phyloP scores from a whole-genome alignment of 1,140 invertebrate genomes.

The Linepithema humile region DNA sequence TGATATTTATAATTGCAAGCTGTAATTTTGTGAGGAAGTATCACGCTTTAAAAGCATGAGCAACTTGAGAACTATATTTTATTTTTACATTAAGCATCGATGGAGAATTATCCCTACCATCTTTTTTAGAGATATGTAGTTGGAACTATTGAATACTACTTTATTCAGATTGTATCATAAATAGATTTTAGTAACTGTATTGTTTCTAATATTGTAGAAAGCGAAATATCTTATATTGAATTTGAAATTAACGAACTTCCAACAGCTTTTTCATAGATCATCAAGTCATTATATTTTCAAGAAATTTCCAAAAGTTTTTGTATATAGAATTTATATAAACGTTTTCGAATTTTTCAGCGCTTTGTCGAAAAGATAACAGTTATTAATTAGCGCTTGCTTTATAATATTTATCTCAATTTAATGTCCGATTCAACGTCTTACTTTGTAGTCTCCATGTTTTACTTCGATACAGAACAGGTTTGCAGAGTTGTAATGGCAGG shows the following conservation, averaged over 20 bases:
- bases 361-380: too few species aligned
- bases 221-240: background rate
- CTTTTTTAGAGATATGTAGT: background rate
- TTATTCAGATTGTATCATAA: background rate
- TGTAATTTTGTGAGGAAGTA: background rate
- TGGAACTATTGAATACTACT: background rate
- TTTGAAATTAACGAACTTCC: background rate
- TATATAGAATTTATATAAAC: too few species aligned
- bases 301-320: too few species aligned
- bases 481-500: background rate
- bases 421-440: background rate
- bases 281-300: too few species aligned
- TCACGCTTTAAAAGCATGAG: background rate
- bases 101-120: too few species aligned
- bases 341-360: too few species aligned
- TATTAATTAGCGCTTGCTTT: too few species aligned
- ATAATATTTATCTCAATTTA: background rate
- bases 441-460: background rate
- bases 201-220: too few species aligned
- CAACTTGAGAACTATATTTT: background rate
- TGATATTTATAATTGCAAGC: background rate
- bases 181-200: too few species aligned
- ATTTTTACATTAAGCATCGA: background rate
- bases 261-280: too few species aligned
- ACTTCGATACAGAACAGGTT: background rate